phyloP scores from a whole-genome alignment of 35 echinoderm and acorn worm species.

The Apostichopus parvimensis region DNA sequence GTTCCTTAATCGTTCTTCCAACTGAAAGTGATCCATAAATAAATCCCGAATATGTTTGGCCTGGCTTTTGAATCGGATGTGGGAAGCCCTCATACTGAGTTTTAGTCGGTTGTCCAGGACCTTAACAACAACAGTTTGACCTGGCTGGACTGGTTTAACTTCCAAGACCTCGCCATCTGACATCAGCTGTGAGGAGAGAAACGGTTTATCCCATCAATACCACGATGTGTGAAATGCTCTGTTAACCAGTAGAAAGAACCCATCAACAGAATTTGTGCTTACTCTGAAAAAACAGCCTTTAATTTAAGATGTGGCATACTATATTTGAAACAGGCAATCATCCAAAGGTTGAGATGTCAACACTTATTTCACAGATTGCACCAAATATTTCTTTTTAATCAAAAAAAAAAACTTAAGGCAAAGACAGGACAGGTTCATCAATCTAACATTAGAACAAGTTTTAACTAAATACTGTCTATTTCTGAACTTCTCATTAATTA shows the following conservation, averaged over 20 bases:
- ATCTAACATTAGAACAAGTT: too few relatives aligned
- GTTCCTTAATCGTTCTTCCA: background rate
- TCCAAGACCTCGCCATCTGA: background rate
- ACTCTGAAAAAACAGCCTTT: too few relatives aligned
- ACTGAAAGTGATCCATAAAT: slow-evolving; percentile 10
- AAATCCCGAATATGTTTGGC: slow-evolving; percentile 14
- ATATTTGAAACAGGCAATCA: too few relatives aligned
- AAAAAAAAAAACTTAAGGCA: too few relatives aligned
- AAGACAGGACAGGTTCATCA: too few relatives aligned
- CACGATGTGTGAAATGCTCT: background rate
- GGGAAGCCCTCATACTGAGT: background rate
- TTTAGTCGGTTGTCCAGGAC: background rate
- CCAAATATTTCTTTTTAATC: too few relatives aligned
- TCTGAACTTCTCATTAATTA: too few relatives aligned
- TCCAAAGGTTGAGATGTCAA: too few relatives aligned
- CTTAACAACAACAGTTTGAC: background rate
- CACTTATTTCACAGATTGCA: too few relatives aligned
- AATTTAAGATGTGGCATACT: too few relatives aligned
- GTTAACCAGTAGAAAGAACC: background rate
- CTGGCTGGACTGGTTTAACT: background rate
- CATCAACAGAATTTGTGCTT: too few relatives aligned
- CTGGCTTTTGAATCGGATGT: background rate
- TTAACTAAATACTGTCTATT: too few relatives aligned
- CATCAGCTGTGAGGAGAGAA: background rate
- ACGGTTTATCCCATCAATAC: background rate